Evolutionary conservation across 2,113 vertebrate species (phyloP).

Genomic region (Ageneiosus marmoratus): DNA sequence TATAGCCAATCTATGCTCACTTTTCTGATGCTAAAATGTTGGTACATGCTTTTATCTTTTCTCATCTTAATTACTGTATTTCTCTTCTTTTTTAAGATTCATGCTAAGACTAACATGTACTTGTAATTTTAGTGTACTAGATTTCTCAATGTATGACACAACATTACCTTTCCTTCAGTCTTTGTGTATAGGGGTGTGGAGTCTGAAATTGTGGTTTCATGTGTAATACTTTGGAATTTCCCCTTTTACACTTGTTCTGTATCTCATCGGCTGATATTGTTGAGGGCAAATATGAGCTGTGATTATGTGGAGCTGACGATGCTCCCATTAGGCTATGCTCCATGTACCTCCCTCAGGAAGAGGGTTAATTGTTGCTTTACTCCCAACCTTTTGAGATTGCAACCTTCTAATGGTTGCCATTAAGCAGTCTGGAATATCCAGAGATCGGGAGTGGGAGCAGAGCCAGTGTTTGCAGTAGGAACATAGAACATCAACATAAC

Average conservation of each 20-base stretch:
- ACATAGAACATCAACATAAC: slow-evolving; percentile 27
- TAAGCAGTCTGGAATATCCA: slow-evolving; percentile 41
- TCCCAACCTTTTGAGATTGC: slow-evolving; percentile 46
- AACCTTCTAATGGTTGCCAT: slow-evolving; percentile 48
- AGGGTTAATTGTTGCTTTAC: slow-evolving; percentile 53
- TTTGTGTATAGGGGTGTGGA: background rate
- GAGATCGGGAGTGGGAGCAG: slow-evolving; percentile 23
- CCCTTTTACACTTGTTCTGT: background rate
- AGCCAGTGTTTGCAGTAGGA: slow-evolving; percentile 29
- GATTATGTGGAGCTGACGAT: slow-evolving; percentile 42
- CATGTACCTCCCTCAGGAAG: slow-evolving; percentile 30
- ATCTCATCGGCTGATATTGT: background rate
- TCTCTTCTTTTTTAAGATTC: too few species aligned
- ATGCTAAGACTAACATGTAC: background rate
- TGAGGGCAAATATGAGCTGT: slow-evolving; percentile 17
- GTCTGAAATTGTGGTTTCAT: background rate
- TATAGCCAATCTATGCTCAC: too few species aligned
- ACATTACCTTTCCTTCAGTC: background rate
- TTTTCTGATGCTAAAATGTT: too few species aligned
- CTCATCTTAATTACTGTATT: too few species aligned
- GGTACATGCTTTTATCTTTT: too few species aligned
- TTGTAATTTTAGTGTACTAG: background rate
- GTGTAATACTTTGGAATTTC: slow-evolving; percentile 7
- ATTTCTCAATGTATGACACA: background rate
- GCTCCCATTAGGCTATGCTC: slow-evolving; percentile 50